Base-by-base conservation (phyloP, 1,140 invertebrate species). In the Drosophila seguyi region DNA sequence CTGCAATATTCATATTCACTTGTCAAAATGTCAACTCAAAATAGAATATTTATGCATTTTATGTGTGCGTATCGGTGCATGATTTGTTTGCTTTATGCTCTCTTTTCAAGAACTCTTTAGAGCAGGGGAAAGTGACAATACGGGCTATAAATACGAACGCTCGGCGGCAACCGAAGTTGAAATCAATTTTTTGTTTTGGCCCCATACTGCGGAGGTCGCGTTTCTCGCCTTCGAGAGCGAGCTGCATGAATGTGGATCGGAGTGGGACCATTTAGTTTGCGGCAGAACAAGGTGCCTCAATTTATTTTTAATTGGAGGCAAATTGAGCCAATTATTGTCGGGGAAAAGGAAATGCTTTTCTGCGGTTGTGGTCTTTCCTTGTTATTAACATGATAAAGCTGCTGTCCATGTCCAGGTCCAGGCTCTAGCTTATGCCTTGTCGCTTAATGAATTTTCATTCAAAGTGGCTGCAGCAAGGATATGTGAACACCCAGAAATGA, bases 41-140 rank as follows among this genome's bases (percentile, higher is more conserved):
- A 88, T 88, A 84, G 84, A 84, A 78, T 90, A 90, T 88, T 88
- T 84, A 90, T 90, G 81, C 55, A 67, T 72, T 81, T 86, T 75
- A 75, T 82, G 69, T 65, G 53, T 60, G 31, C 42, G 56, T 39
- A 34, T 74, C 45, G 50, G 41, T 25, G 36, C 47, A 45, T 81
- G 58, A 60, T 60, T 76, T 77, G 82, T 84, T 66, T 84, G 75
- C 36, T 57, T 59, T 73, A 50, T 42, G 66, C 61, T 60, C 55
- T 52, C 39, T 22, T 31, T 71, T 53, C 31, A 66, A 67, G 66
- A 79, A 75, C 80, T 83, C 75, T 71, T 71, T 66, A 36, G 48
- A 25, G 27, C 20, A 16, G 68, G 8, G 34, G 29, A 41, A 72
- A 72, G 41, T 72, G 68, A 72, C 68, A 72, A 58, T 72, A 48